Evolutionary conservation across 2,888 invertebrate species (phyloP).

Genomic region (Drosophila picticornis): DNA sequence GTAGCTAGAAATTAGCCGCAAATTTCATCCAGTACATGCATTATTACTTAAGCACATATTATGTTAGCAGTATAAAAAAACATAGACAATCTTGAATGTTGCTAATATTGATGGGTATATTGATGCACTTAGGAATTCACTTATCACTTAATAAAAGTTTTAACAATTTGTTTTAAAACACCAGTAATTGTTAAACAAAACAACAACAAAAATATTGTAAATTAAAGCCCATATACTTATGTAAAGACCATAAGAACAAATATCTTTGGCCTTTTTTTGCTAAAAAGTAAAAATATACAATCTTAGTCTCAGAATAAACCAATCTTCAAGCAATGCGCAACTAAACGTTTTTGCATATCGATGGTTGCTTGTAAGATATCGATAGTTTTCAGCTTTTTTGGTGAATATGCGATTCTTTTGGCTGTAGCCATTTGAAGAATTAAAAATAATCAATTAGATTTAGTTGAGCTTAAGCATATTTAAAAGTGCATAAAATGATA

Average conservation of each 20-base stretch:
- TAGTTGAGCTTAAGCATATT: background rate
- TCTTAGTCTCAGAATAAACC: background rate
- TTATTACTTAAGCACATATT: constrained; percentile 26
- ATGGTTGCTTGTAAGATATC: constrained; percentile 8
- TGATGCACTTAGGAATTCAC: background rate
- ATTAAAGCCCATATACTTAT: background rate
- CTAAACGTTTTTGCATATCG: constrained; percentile 7
- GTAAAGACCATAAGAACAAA: background rate
- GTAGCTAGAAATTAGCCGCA: background rate
- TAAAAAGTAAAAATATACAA: background rate
- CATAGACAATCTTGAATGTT: background rate
- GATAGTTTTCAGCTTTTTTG: background rate
- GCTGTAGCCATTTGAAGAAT: too few relatives aligned
- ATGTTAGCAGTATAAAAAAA: constrained; percentile 2
- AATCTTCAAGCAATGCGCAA: background rate
- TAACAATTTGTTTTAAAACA: background rate
- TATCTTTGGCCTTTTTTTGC: background rate
- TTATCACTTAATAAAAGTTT: constrained; percentile 1
- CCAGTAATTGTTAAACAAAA: constrained; percentile 8
- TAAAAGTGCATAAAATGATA: background rate
- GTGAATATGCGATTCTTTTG: background rate
- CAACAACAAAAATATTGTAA: constrained; percentile 7
- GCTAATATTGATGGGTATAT: constrained; percentile 7
- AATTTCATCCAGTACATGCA: background rate
- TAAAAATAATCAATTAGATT: background rate